Evolutionary conservation across 2,797 vertebrate genomes (phyloP).

Genomic region (Delichon dasypus): DNA sequence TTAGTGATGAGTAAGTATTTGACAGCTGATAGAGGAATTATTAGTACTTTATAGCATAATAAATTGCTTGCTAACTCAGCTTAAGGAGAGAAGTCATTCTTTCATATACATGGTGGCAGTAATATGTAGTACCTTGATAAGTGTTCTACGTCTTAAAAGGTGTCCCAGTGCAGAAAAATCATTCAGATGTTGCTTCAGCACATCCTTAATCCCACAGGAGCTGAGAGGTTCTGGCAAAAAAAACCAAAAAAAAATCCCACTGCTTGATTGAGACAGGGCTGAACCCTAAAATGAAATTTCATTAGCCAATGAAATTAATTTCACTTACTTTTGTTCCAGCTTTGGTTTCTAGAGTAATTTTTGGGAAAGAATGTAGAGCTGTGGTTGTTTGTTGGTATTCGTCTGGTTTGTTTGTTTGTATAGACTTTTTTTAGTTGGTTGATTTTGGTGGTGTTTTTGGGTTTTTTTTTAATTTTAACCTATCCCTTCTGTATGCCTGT

Average conservation of each 20-base stretch:
- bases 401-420: background rate
- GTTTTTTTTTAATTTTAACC: background rate
- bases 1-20: background rate
- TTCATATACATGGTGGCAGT: background rate
- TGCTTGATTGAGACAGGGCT: background rate
- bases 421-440: no score
- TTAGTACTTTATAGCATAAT: background rate
- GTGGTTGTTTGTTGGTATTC: background rate
- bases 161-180: background rate
- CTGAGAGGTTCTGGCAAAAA: background rate
- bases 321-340: background rate
- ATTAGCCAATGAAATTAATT: background rate
- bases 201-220: background rate
- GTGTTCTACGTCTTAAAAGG: background rate
- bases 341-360: background rate
- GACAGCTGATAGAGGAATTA: constrained; percentile 7
- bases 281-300: background rate
- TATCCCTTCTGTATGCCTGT: background rate
- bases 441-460: background rate
- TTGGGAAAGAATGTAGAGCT: background rate
- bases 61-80: background rate
- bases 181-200: background rate
- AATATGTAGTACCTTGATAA: background rate
- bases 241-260: background rate
- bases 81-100: background rate